Conservation (phyloP, 2,113 vertebrate species). For the Elephantulus edwardii region DNA sequence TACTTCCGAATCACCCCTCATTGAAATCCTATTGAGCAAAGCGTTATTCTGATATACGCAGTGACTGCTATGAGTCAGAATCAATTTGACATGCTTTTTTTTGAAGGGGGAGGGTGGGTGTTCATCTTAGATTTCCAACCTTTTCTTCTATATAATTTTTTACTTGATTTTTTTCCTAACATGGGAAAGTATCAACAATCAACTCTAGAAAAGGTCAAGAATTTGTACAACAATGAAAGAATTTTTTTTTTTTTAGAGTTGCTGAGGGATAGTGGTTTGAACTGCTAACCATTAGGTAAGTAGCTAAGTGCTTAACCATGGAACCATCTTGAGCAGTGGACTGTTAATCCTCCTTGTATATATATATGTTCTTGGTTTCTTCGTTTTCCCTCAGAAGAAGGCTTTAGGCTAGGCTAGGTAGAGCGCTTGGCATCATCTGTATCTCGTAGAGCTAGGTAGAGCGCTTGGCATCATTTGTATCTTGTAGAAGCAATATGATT, state of each 20-base stretch:
- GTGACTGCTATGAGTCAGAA: neutral
- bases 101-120: too few species aligned
- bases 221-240: too few species aligned
- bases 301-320: too few species aligned
- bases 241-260: too few species aligned
- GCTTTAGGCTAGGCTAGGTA: neutral
- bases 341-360: too few species aligned
- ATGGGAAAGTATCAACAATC: too few species aligned
- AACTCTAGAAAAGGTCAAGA: neutral
- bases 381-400: neutral
- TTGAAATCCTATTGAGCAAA: neutral
- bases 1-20: neutral
- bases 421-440: neutral
- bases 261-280: neutral
- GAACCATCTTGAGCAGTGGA: too few species aligned
- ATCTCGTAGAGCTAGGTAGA: conserved; percentile 3
- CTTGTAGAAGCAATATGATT: conserved; percentile 28
- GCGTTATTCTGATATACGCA: neutral
- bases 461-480: neutral
- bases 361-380: too few species aligned
- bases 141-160: conserved; percentile 7
- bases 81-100: neutral
- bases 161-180: too few species aligned
- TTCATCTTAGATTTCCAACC: neutral
- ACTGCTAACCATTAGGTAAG: neutral